Evolutionary conservation across 1,140 invertebrate species (phyloP), one percentile per base, ranked within the genome.

Genomic region (Musca domestica): DNA sequence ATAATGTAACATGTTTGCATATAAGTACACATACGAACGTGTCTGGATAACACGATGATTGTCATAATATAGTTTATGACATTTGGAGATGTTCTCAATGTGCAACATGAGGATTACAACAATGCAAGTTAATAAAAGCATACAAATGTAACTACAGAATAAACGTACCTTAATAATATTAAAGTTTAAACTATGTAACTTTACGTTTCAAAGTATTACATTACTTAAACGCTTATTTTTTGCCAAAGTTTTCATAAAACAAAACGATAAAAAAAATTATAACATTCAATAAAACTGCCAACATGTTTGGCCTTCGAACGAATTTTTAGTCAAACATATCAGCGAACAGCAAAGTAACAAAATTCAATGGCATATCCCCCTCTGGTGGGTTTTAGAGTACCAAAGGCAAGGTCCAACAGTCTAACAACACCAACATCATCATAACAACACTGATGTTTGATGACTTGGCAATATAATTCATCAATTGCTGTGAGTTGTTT

Each of bases 321-420:
- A 79, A 78, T 72, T 78, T 72, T 74, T 76, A 76, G 17, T 41
- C n/a, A 12, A 41, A 41, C 4, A 41, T 41, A 41, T 2, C 10
- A 41, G 9, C 27, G 27, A 30, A 30, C 27, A 30, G 27, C 27
- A 30, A 30, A 7, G 34, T 41, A 41, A 41, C 34, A 51, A 58
- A 66, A 52, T 80, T 80, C 77, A 80, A 80, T 80, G 77, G 77
- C 77, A 80, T 75, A 75, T 74, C 75, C 77, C 78, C 74, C 77
- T n/a, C n/a, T 71, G 74, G 77, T 75, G 64, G 72, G 72, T 76
- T 76, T 76, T 71, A 72, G 70, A 70, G 69, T 69, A 70, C 63
- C 73, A 56, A 74, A 76, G 74, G 69, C 76, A 70, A 72, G 70
- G 69, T 70, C 67, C 73, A 76, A 74, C 19, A 49, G 51, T 9